Percentiles rank a stretch among this genome's conserved stretches.
phyloP scores from a whole-genome alignment of 2,113 vertebrate genomes.

The Nansenia antarctica region DNA sequence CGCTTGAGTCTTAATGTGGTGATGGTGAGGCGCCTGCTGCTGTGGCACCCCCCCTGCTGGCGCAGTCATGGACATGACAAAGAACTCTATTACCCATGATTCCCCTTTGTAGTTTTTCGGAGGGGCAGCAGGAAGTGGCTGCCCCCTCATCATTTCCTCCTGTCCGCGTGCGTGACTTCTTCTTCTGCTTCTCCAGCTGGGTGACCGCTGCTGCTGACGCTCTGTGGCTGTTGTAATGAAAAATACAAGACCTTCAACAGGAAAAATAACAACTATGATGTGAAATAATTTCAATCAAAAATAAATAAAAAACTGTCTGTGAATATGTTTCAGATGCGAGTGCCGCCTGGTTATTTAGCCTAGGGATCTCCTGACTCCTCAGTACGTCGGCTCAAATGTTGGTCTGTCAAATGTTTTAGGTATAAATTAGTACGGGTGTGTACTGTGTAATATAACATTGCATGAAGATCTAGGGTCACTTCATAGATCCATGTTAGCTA shows the following conservation, averaged over 20 bases:
- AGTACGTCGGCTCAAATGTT: too few relatives aligned
- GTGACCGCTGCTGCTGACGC: slow-evolving; percentile 88
- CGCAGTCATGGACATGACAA: slow-evolving; percentile 48
- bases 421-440: too few relatives aligned
- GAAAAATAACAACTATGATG: slow-evolving; percentile 86
- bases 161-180: too few relatives aligned
- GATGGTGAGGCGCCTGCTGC: slow-evolving; percentile 25
- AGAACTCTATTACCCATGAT: slow-evolving; percentile 56
- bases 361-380: too few relatives aligned
- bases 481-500: too few relatives aligned
- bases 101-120: slow-evolving; percentile 48
- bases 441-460: too few relatives aligned
- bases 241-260: slow-evolving; percentile 71
- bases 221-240: slow-evolving; percentile 94
- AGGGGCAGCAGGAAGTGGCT: slow-evolving; percentile 54
- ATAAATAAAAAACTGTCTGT: slow-evolving; percentile 98
- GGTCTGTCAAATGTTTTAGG: too few relatives aligned
- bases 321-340: slow-evolving; percentile 83
- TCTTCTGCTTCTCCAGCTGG: slow-evolving; percentile 89
- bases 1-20: slow-evolving; percentile 48
- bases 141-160: slow-evolving; percentile 50
- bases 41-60: slow-evolving; percentile 18
- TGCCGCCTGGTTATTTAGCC: slow-evolving; percentile 8
- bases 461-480: too few relatives aligned
- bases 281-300: slow-evolving; percentile 97